A percentile compares a stretch with the other conserved stretches of the same genome.
These are phyloP conservation scores for Callaeas wilsoni DNA, from an alignment of 2,113 vertebrate species.

Conservation along the genomic window DNA sequence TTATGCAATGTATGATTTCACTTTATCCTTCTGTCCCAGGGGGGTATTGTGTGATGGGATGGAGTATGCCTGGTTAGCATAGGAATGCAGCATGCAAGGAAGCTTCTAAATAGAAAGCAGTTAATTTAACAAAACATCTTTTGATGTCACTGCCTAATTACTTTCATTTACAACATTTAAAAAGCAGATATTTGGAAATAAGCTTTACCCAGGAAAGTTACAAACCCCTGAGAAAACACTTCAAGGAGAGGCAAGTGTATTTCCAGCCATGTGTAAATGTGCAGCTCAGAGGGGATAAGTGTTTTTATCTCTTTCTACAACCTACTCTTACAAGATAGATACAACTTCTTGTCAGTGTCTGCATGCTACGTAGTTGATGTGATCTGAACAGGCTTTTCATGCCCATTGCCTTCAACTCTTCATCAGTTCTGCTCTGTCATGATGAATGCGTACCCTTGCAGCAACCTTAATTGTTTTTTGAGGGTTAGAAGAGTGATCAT, in stretches of 20 bases:
- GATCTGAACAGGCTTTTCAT: not conserved
- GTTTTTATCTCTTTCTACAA: not conserved
- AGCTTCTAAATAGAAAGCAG: not conserved
- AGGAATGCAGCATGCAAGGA: not conserved
- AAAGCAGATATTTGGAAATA: not conserved
- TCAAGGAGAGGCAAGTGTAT: not conserved
- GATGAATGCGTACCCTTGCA: slow-evolving; percentile 2
- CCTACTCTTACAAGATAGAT: not conserved
- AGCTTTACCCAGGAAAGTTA: not conserved
- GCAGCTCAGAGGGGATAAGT: not conserved
- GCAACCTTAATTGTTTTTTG: slow-evolving; percentile 25
- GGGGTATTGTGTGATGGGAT: not conserved
- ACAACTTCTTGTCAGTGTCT: not conserved
- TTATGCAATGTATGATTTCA: not conserved
- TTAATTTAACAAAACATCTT: not conserved
- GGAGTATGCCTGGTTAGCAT: not conserved
- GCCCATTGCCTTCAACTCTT: not conserved
- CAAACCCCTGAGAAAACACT: not conserved
- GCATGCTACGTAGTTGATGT: not conserved
- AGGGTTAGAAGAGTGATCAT: not conserved
- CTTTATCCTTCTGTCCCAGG: not conserved
- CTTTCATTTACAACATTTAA: not conserved
- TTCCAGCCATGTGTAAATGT: not conserved
- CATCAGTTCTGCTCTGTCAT: not conserved
- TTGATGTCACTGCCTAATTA: not conserved